Conservation (phyloP, 2,113 vertebrate species). For the Paracanthobrama guichenoti region DNA sequence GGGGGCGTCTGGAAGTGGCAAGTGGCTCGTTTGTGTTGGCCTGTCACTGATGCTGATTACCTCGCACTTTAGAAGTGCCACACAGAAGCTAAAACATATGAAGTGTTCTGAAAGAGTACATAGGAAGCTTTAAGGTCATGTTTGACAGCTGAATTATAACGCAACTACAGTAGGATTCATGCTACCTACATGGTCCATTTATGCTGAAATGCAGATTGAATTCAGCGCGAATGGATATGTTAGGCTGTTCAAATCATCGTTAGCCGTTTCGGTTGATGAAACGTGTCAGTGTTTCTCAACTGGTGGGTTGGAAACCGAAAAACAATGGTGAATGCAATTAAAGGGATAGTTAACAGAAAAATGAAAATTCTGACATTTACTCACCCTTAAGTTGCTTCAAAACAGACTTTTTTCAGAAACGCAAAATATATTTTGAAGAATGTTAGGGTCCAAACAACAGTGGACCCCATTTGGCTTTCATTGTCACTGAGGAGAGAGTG, state of each 20-base stretch:
- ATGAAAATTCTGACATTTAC: background rate
- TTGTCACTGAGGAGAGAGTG: background rate
- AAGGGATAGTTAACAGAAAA: background rate
- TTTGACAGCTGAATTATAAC: constrained; percentile 13
- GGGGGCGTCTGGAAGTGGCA: constrained; percentile 15
- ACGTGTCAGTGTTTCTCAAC: background rate
- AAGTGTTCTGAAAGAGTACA: background rate
- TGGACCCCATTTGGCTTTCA: background rate
- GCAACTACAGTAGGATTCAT: background rate
- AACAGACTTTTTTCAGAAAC: background rate
- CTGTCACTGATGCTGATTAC: constrained; percentile 17
- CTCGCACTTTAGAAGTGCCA: background rate
- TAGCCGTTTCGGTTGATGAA: background rate
- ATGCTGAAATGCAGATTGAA: background rate
- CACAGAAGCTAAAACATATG: background rate
- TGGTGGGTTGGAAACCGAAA: background rate
- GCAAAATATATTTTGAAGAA: background rate
- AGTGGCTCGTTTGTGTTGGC: constrained; percentile 4
- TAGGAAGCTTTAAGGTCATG: constrained; percentile 21
- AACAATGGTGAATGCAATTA: background rate
- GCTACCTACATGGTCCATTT: constrained; percentile 5
- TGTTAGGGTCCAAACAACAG: background rate
- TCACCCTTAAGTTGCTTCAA: background rate
- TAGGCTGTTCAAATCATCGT: background rate
- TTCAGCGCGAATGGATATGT: background rate